Base-by-base conservation (phyloP, 2,888 invertebrate species). In the Sphaerophoria rueppellii region DNA sequence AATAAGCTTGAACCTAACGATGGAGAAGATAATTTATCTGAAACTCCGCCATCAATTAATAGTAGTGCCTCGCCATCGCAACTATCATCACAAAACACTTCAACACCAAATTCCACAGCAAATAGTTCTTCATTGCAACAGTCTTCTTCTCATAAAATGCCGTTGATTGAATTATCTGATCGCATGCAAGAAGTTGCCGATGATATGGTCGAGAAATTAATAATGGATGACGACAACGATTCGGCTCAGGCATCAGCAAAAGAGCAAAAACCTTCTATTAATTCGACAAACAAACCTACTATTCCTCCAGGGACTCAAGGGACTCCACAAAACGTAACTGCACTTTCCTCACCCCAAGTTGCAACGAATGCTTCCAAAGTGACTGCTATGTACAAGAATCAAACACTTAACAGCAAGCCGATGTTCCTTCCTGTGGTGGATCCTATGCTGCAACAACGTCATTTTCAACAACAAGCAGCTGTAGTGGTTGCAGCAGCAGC, bases 131-230 rank as follows among this genome's bases (percentile, higher is more conserved):
- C 37, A 11, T 40, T 65, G 32, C 63, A 67, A 67, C 67, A 65
- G 32, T 48, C 75, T 14, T 67, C 69, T n/a, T 48, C 75, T 14
- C 80, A 80, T 32, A 76, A 80, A 58, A 79, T 76, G 4, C 83
- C 76, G 7, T 55, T 78, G 4, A 82, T 77, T 0, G 90, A 90
- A 52, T 87, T 90, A 7, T 89, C 90, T 0, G 94, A 94, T 87
- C 93, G 93, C 81, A 93, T 95, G 92, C 89, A 94, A 88, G 94
- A 95, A 90, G 95, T 94, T 55, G 95, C 95, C 0, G 94, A 95
- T 88, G 95, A 95, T 89, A 93, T 96, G 88, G 95, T 96, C 9
- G 95, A 95, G 5, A 96, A 95, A 90, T 92, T 96, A 87, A 95
- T 96, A 87, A 95, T 95, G 78, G 96, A 96, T 75, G 95, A 95